Percentiles rank a stretch among this genome's conserved stretches.
Evolutionary conservation across 2,888 invertebrate genomes (phyloP).

Genomic region (Celastrina argiolus): DNA sequence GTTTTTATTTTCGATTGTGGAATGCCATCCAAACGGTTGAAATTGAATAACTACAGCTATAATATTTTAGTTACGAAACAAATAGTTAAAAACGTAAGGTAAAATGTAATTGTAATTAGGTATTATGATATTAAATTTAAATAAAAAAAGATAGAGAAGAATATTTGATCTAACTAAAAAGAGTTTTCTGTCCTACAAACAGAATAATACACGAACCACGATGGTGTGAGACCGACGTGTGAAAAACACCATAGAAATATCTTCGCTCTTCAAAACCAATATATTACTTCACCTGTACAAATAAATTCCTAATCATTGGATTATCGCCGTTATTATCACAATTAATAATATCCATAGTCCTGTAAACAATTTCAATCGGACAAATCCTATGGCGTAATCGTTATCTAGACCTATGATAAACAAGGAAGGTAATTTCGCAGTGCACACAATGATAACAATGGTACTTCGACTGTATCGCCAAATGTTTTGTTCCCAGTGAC

Average conservation of each 20-base stretch:
- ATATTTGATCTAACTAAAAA: too few species aligned
- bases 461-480: constrained; percentile 43
- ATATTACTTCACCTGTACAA: constrained; percentile 44
- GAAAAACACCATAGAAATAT: background rate
- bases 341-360: constrained; percentile 10
- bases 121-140: too few species aligned
- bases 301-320: constrained; percentile 35
- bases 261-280: background rate
- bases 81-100: too few species aligned
- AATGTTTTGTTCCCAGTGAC: constrained; percentile 44
- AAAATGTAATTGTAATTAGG: too few species aligned
- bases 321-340: constrained; percentile 17
- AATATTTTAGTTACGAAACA: too few species aligned
- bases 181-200: too few species aligned
- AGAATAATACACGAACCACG: too few species aligned
- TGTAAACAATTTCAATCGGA: constrained; percentile 11
- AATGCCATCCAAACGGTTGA: too few species aligned
- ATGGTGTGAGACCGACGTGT: too few species aligned
- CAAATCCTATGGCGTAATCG: constrained; percentile 23
- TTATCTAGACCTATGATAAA: constrained; percentile 43
- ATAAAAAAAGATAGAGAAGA: too few species aligned
- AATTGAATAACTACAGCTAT: too few species aligned
- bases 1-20: background rate
- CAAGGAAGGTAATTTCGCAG: constrained; percentile 45
- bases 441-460: constrained; percentile 41